Percentiles rank a stretch among this genome's conserved stretches.
phyloP scores from a whole-genome alignment of 1,140 invertebrate species.

The Pissodes strobi region DNA sequence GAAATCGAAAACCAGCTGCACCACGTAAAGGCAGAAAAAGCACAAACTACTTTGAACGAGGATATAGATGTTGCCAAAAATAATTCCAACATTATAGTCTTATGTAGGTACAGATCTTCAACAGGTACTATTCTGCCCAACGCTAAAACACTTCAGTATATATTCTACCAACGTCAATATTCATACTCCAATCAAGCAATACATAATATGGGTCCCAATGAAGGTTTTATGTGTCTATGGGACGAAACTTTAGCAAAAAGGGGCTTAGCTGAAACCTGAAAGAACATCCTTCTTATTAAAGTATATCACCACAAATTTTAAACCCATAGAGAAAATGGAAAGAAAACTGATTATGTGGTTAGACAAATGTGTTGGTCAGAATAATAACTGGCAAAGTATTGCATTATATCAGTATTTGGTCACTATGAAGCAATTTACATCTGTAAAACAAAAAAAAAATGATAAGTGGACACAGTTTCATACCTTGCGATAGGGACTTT shows the following conservation, averaged over 20 bases:
- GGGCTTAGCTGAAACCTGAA: slow-evolving; percentile 20
- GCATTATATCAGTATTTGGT: background rate
- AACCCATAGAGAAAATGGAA: background rate
- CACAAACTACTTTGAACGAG: background rate
- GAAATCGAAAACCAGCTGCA: slow-evolving; percentile 3
- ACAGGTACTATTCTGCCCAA: slow-evolving; percentile 25
- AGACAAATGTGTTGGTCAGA: slow-evolving; percentile 11
- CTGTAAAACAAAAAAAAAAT: slow-evolving; percentile 10
- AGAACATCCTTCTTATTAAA: slow-evolving; percentile 15
- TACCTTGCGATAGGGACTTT: slow-evolving; percentile 14
- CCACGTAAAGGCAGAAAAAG: slow-evolving; percentile 10
- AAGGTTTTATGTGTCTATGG: slow-evolving; percentile 20
- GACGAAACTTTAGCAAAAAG: slow-evolving; percentile 18
- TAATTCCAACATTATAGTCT: background rate
- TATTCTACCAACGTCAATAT: slow-evolving; percentile 22
- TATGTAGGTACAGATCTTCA: slow-evolving; percentile 22
- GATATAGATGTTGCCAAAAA: background rate
- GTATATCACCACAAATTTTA: slow-evolving; percentile 3
- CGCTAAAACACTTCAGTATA: slow-evolving; percentile 7
- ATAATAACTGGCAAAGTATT: too few species aligned
- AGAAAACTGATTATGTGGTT: slow-evolving; percentile 28
- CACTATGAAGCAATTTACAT: background rate
- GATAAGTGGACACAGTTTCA: slow-evolving; percentile 14
- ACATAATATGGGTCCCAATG: background rate
- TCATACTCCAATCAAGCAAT: slow-evolving; percentile 15